These are phyloP conservation scores for Trichonephila clavipes DNA, from an alignment of 1,140 invertebrate genomes.

Conservation along the genomic window DNA sequence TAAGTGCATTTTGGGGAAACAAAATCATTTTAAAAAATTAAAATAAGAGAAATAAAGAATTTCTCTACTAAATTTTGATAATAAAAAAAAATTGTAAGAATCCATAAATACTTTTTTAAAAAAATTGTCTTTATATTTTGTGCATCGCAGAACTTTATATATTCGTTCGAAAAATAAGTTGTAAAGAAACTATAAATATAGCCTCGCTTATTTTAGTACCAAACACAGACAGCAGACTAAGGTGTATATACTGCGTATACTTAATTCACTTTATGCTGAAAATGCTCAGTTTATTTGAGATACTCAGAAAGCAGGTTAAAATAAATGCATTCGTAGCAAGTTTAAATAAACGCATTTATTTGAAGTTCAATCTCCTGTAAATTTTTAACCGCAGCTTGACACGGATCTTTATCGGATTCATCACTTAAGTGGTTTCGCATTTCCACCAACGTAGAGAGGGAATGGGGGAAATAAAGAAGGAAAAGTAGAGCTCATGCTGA, in stretches of 20 bases:
- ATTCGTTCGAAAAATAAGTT: too few species aligned
- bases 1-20: too few species aligned
- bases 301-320: not conserved
- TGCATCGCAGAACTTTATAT: too few species aligned
- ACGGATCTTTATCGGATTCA: slow-evolving; percentile 40
- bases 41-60: too few species aligned
- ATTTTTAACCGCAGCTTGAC: slow-evolving; percentile 45
- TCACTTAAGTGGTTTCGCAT: slow-evolving; percentile 51
- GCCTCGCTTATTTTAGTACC: not conserved
- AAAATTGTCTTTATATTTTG: too few species aligned
- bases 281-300: not conserved
- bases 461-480: slow-evolving; percentile 1
- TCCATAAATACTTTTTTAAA: too few species aligned
- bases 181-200: too few species aligned
- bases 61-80: too few species aligned
- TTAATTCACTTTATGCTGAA: not conserved
- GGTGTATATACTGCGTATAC: not conserved
- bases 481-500: slow-evolving; percentile 80
- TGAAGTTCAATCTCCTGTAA: not conserved
- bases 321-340: not conserved
- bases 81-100: too few species aligned
- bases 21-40: too few species aligned
- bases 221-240: not conserved
- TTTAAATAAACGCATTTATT: slow-evolving; percentile 14
- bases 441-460: not conserved